Evolutionary conservation across 2,888 invertebrate species (phyloP).

Genomic region (Diarsia dahlii): DNA sequence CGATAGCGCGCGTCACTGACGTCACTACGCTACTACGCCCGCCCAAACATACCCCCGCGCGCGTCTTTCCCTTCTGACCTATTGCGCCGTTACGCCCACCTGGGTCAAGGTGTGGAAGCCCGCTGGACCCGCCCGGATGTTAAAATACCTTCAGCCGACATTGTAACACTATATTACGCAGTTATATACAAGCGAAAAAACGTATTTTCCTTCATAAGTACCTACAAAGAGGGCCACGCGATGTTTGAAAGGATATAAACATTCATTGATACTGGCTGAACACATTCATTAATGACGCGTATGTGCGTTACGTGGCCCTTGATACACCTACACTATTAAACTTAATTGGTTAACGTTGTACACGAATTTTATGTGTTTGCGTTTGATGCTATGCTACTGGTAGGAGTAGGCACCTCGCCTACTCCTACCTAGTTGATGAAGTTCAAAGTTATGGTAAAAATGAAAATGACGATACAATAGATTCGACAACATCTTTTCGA

Average conservation of each 20-base stretch:
- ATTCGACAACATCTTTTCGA: not conserved
- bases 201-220: slow-evolving; percentile 41
- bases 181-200: slow-evolving; percentile 48
- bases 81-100: slow-evolving; percentile 87
- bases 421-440: not conserved
- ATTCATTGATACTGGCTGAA: slow-evolving; percentile 57
- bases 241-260: slow-evolving; percentile 48
- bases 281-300: slow-evolving; percentile 52
- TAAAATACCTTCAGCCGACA: slow-evolving; percentile 55
- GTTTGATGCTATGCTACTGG: not conserved
- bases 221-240: too few relatives aligned
- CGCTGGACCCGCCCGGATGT: slow-evolving; percentile 77
- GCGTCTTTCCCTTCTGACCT: slow-evolving; percentile 83
- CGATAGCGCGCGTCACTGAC: slow-evolving; percentile 87
- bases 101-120: slow-evolving; percentile 89
- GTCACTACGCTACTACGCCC: slow-evolving; percentile 90
- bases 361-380: slow-evolving; percentile 16
- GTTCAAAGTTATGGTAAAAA: not conserved
- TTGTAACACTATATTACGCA: slow-evolving; percentile 54
- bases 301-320: slow-evolving; percentile 19
- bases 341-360: slow-evolving; percentile 15
- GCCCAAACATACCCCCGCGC: slow-evolving; percentile 86
- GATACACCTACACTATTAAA: slow-evolving; percentile 8
- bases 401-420: too few relatives aligned
- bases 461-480: not conserved